These are phyloP conservation scores for Amaurobius ferox DNA, from an alignment of 2,888 invertebrate genomes.

Conservation along the genomic window DNA sequence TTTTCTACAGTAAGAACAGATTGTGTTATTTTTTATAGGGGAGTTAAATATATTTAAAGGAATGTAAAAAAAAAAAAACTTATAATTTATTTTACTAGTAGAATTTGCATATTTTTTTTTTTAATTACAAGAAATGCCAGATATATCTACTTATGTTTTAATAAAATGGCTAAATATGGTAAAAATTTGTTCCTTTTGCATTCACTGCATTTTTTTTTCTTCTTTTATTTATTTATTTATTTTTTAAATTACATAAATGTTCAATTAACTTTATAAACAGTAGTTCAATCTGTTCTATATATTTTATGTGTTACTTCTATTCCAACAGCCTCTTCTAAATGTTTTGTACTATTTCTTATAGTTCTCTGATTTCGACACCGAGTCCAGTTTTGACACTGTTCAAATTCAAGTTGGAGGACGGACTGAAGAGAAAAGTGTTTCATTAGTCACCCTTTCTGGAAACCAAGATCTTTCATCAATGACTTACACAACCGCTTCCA, in stretches of 20 bases:
- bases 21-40: too few relatives aligned
- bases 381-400: slow-evolving; percentile 96
- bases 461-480: slow-evolving; percentile 87
- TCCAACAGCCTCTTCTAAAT: background rate
- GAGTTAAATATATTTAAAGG: too few relatives aligned
- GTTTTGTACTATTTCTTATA: slow-evolving; percentile 77
- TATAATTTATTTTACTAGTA: too few relatives aligned
- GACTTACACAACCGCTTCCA: slow-evolving; percentile 94
- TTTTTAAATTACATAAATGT: background rate
- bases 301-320: background rate
- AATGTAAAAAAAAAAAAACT: too few relatives aligned
- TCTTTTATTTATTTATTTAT: too few relatives aligned
- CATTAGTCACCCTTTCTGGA: slow-evolving; percentile 93
- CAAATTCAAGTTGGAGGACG: slow-evolving; percentile 96
- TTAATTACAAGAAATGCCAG: too few relatives aligned
- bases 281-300: background rate
- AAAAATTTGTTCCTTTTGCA: too few relatives aligned
- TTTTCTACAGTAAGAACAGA: too few relatives aligned
- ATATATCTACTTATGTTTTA: too few relatives aligned
- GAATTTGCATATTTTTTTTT: too few relatives aligned
- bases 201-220: too few relatives aligned
- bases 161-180: too few relatives aligned
- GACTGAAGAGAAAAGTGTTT: slow-evolving; percentile 94
- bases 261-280: background rate
- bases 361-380: slow-evolving; percentile 98